A percentile compares a stretch with the other conserved stretches of the same genome.
Conservation (phyloP, 2,113 vertebrate genomes). For the Myodes glareolus region DNA sequence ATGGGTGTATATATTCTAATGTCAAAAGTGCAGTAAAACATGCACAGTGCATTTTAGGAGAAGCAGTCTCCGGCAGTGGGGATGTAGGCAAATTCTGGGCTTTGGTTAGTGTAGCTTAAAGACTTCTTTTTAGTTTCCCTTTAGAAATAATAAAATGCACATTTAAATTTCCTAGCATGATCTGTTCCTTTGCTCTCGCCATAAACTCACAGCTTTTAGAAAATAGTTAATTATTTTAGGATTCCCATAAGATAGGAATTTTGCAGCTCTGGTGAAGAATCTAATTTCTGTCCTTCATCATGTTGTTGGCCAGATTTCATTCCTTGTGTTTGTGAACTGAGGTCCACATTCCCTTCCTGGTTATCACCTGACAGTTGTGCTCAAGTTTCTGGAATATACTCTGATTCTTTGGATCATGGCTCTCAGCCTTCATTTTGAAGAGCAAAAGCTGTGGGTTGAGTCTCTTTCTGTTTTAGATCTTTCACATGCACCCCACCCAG, state of each 20-base stretch:
- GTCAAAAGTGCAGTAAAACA: neutral
- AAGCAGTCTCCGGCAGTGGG: neutral
- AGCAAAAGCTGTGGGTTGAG: neutral
- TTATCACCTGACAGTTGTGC: neutral
- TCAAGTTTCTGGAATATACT: neutral
- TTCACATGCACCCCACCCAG: neutral
- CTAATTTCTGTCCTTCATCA: neutral
- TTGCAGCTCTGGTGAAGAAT: neutral
- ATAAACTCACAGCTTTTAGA: neutral
- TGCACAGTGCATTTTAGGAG: neutral
- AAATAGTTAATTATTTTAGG: neutral
- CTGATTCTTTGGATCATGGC: neutral
- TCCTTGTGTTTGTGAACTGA: neutral
- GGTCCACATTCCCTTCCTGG: neutral
- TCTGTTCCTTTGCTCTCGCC: neutral
- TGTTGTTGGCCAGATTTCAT: neutral
- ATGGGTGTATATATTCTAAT: neutral
- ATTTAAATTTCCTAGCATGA: neutral
- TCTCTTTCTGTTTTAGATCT: neutral
- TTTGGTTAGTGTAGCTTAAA: neutral
- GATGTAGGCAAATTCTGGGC: neutral
- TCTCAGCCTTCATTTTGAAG: neutral
- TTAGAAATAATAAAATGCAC: neutral
- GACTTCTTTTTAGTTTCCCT: neutral
- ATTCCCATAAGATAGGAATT: neutral